Evolutionary conservation across 2,888 invertebrate species (phyloP).

Genomic region (Lomographa bimaculata): DNA sequence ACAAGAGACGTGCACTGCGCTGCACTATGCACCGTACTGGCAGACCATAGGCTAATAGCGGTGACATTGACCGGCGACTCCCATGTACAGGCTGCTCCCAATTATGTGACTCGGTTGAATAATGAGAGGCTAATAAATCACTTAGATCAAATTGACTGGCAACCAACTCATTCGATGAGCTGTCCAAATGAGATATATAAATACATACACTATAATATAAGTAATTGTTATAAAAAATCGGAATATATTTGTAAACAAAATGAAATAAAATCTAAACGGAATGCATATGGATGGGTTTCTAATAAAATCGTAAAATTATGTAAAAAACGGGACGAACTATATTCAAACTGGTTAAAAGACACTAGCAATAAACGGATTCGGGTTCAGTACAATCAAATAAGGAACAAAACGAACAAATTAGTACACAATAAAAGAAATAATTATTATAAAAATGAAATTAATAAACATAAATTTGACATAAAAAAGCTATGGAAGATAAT

Average conservation of each 20-base stretch:
- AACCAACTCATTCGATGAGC: neutral
- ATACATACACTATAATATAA: neutral
- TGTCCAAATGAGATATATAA: too few species aligned
- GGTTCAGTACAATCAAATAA: neutral
- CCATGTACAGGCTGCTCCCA: neutral
- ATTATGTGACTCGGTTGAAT: neutral
- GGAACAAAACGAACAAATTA: too few species aligned
- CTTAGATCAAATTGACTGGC: neutral
- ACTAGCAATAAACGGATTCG: constrained; percentile 1
- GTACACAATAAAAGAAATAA: too few species aligned
- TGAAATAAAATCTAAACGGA: too few species aligned
- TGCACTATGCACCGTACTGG: too few species aligned
- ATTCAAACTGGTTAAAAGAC: constrained; percentile 4
- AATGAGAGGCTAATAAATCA: neutral
- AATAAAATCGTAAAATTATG: constrained; percentile 1
- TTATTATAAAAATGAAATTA: constrained; percentile 1
- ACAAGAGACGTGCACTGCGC: too few species aligned
- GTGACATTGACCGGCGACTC: neutral
- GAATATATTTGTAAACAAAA: neutral
- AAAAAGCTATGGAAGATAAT: constrained; percentile 4
- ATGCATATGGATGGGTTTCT: too few species aligned
- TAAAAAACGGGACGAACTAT: constrained; percentile 1
- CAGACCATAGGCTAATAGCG: neutral
- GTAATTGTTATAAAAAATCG: neutral
- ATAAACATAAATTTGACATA: neutral